Conservation (phyloP, 2,797 vertebrate genomes). For the Mormyrus proboscirostris region DNA sequence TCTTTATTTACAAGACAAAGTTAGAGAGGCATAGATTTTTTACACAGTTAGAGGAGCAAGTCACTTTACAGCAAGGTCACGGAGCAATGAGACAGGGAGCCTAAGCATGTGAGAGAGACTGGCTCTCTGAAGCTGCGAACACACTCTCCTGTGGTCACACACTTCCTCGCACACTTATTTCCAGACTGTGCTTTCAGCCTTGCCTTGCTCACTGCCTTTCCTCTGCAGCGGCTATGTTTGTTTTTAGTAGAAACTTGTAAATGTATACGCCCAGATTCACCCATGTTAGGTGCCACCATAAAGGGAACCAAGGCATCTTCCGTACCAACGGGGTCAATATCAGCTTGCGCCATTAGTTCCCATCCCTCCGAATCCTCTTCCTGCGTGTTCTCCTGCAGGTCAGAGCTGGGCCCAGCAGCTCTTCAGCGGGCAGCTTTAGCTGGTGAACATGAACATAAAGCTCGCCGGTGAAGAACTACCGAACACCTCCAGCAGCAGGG, state of each 20-base stretch:
- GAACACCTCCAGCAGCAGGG: constrained; percentile 70
- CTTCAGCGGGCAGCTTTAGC: constrained; percentile 99
- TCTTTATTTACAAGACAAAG: background rate
- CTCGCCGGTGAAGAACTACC: constrained; percentile 99
- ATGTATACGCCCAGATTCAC: background rate
- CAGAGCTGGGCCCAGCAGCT: constrained; percentile 93
- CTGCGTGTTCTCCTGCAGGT: constrained; percentile 42
- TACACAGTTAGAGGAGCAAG: background rate
- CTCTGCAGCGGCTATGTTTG: background rate
- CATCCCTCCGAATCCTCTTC: background rate
- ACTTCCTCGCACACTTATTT: background rate
- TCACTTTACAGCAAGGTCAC: background rate
- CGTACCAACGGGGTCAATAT: background rate
- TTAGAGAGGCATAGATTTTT: background rate
- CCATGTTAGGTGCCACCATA: background rate
- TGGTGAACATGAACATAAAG: constrained; percentile 93
- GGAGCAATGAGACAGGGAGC: background rate
- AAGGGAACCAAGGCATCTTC: background rate
- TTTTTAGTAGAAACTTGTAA: background rate
- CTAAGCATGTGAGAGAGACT: background rate
- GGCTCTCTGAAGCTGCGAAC: background rate
- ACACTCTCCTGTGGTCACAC: background rate
- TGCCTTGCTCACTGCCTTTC: background rate
- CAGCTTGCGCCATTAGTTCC: background rate
- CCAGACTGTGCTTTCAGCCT: background rate